Percentiles rank a stretch among this genome's conserved stretches.
Evolutionary conservation across 2,797 vertebrate species (phyloP).

Genomic region (Thunnus albacares): DNA sequence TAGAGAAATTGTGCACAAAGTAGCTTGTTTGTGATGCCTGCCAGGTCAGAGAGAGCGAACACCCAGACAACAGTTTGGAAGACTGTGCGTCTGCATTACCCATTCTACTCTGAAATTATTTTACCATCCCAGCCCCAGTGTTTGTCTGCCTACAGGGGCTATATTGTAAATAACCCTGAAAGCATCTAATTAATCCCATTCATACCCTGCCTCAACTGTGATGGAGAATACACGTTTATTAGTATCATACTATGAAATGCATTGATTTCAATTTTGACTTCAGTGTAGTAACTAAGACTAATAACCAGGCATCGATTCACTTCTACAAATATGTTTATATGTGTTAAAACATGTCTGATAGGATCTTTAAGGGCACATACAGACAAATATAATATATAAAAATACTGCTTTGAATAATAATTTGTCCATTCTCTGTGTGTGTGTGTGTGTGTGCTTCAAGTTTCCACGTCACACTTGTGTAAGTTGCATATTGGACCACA

Average conservation of each 20-base stretch:
- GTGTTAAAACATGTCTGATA: too few species aligned
- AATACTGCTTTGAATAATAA: too few species aligned
- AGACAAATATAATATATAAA: too few species aligned
- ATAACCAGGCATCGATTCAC: too few species aligned
- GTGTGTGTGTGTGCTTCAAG: too few species aligned
- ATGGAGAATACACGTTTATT: neutral
- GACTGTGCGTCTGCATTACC: neutral
- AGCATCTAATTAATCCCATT: neutral
- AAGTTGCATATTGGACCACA: too few species aligned
- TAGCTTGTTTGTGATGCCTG: neutral
- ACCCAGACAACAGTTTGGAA: neutral
- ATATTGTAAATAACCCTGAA: neutral
- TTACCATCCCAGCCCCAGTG: neutral
- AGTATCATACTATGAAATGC: neutral
- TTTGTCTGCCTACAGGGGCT: too few species aligned
- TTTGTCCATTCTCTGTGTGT: too few species aligned
- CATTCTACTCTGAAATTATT: neutral
- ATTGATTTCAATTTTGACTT: neutral
- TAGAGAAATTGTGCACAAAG: neutral
- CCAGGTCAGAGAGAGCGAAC: conserved; percentile 21
- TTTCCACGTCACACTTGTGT: too few species aligned
- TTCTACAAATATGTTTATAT: too few species aligned
- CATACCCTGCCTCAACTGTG: neutral
- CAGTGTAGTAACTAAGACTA: too few species aligned
- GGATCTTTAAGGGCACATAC: too few species aligned